phyloP scores from a whole-genome alignment of 2,888 invertebrate species.

The Eilema griseolum region DNA sequence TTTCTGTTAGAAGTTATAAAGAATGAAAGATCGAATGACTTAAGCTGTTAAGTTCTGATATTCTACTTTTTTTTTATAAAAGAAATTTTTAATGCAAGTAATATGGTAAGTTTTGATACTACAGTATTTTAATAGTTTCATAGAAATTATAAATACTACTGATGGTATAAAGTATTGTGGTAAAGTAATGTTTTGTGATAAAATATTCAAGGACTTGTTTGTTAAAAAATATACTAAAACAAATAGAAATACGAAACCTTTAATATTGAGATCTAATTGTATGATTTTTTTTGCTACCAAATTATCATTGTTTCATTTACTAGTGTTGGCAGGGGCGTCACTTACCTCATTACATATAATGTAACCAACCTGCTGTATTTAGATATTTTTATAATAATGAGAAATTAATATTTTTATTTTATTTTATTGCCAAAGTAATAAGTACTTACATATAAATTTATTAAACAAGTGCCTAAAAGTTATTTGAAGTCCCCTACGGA shows the following conservation, averaged over 20 bases:
- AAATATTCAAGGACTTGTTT: conserved; percentile 3
- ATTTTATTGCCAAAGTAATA: too few species aligned
- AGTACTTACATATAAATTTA: too few species aligned
- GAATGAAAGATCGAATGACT: conserved; percentile 3
- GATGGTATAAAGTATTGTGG: neutral
- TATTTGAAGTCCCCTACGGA: neutral
- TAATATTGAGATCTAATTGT: too few species aligned
- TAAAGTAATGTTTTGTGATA: neutral
- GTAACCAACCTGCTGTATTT: too few species aligned
- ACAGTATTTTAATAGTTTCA: neutral
- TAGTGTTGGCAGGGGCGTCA: too few species aligned
- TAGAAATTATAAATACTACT: neutral
- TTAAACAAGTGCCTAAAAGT: neutral
- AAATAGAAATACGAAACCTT: too few species aligned
- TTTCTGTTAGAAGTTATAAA: neutral
- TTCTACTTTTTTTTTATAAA: neutral
- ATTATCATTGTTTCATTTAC: too few species aligned
- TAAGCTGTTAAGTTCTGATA: conserved; percentile 4
- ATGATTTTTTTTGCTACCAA: too few species aligned
- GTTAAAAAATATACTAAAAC: neutral
- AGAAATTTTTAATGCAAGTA: neutral
- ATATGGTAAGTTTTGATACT: neutral
- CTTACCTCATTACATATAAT: too few species aligned
- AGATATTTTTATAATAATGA: too few species aligned
- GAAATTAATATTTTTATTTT: too few species aligned